A percentile compares a stretch with the other conserved stretches of the same genome.
Conservation (phyloP, 2,797 vertebrate genomes). For the Dipus sagitta region DNA sequence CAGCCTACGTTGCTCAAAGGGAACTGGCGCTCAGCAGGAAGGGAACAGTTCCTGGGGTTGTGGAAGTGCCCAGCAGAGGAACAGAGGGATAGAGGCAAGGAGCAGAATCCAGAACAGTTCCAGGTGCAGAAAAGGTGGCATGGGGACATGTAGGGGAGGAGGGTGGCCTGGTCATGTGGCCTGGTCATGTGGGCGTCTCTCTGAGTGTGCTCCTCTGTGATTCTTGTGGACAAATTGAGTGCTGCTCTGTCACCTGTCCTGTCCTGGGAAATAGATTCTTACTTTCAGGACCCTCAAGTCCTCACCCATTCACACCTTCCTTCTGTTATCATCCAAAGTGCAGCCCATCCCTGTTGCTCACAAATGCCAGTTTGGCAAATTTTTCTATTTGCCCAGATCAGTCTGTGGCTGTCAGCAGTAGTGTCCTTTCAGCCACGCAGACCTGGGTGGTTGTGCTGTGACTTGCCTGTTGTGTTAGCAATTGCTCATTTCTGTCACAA, state of each 20-base stretch:
- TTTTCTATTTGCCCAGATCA: not conserved
- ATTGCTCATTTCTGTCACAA: not conserved
- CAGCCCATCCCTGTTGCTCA: not conserved
- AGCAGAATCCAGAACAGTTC: not conserved
- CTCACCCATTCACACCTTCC: not conserved
- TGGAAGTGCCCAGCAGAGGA: not conserved
- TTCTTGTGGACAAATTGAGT: not conserved
- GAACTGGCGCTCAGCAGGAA: not conserved
- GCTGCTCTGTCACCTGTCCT: not conserved
- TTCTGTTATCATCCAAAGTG: not conserved
- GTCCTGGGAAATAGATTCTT: not conserved
- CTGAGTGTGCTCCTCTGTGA: not conserved
- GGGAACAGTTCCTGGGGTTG: not conserved
- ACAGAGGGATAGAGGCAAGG: fast-evolving
- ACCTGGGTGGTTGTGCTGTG: not conserved
- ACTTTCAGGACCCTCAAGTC: not conserved
- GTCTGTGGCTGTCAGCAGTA: not conserved
- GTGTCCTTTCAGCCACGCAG: not conserved
- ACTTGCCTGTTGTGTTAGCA: not conserved
- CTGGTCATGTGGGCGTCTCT: not conserved
- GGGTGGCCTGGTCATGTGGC: not conserved
- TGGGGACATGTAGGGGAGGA: no score
- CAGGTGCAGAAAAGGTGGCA: not conserved
- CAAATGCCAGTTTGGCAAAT: not conserved
- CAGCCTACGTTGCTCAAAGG: not conserved